A percentile compares a stretch with the other conserved stretches of the same genome.
These are phyloP conservation scores for Hemiprocne comata DNA, from an alignment of 2,113 vertebrate species.

Conservation along the genomic window DNA sequence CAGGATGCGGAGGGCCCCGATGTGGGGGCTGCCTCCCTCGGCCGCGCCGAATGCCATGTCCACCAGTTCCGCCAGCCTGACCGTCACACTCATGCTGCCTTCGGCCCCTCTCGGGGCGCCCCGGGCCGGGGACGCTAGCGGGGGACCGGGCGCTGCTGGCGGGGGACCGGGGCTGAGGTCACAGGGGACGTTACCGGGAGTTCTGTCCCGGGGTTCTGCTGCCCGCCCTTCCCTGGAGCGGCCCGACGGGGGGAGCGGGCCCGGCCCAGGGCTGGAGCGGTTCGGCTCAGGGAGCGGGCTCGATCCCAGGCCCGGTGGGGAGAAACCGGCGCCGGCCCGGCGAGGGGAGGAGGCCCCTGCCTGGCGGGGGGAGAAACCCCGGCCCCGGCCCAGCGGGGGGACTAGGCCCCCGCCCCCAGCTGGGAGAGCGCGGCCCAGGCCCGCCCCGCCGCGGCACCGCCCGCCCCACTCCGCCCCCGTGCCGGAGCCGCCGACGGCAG, in stretches of 20 bases:
- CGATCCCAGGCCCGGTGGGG: too few species aligned
- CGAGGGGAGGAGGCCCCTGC: neutral
- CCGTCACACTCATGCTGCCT: neutral
- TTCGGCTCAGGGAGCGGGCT: neutral
- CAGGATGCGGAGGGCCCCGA: slow-evolving; percentile 54
- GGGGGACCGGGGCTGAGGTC: neutral
- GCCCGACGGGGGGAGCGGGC: neutral
- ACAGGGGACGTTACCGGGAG: neutral
- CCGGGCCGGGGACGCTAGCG: neutral
- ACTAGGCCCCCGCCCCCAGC: too few species aligned
- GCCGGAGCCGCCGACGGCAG: too few species aligned
- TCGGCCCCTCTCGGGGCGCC: neutral
- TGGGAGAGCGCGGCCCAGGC: neutral
- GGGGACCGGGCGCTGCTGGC: too few species aligned
- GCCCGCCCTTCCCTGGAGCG: neutral
- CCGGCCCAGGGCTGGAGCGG: neutral
- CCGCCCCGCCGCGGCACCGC: neutral
- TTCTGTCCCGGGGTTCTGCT: neutral
- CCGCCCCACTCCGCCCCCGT: neutral
- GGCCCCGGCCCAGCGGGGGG: neutral
- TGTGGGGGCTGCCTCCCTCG: slow-evolving; percentile 39
- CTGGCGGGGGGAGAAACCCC: neutral
- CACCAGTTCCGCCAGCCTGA: slow-evolving; percentile 48
- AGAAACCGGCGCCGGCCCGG: neutral
- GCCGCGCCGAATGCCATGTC: slow-evolving; percentile 57